Evolutionary conservation across 2,888 invertebrate species (phyloP).

Genomic region (Heliconius ethilla): DNA sequence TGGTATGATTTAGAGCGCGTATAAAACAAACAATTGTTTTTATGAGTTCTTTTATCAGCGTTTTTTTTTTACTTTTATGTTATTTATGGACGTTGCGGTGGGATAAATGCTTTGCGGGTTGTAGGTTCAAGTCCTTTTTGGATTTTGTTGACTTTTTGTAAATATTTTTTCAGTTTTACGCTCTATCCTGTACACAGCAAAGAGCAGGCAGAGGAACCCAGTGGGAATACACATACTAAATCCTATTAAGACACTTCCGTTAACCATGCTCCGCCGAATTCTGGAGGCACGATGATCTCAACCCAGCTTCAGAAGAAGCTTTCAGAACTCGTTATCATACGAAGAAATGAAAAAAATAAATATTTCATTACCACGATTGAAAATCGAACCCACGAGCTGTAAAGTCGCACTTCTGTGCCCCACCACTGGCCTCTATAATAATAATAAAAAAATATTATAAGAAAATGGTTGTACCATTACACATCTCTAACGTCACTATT

Average conservation of each 20-base stretch:
- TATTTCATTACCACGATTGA: not conserved
- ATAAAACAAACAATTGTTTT: constrained; percentile 26
- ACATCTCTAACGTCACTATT: not conserved
- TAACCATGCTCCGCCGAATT: too few relatives aligned
- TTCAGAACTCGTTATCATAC: not conserved
- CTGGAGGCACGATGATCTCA: too few relatives aligned
- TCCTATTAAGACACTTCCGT: too few relatives aligned
- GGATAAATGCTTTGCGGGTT: not conserved
- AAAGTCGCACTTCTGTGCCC: too few relatives aligned
- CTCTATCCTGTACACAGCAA: not conserved
- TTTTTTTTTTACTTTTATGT: not conserved
- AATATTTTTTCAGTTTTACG: not conserved
- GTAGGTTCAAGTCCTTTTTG: not conserved
- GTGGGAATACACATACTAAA: too few relatives aligned
- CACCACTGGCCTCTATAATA: too few relatives aligned
- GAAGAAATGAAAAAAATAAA: not conserved
- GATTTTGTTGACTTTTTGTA: not conserved
- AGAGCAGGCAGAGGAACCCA: not conserved
- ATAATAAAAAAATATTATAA: too few relatives aligned
- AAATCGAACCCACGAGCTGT: not conserved
- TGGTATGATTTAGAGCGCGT: constrained; percentile 15
- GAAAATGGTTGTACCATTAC: too few relatives aligned
- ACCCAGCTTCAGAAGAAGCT: too few relatives aligned
- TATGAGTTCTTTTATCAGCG: not conserved
- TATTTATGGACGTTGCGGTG: too few relatives aligned